Evolutionary conservation across 2,113 vertebrate species (phyloP).

Genomic region (Speoplatyrhinus poulsoni): DNA sequence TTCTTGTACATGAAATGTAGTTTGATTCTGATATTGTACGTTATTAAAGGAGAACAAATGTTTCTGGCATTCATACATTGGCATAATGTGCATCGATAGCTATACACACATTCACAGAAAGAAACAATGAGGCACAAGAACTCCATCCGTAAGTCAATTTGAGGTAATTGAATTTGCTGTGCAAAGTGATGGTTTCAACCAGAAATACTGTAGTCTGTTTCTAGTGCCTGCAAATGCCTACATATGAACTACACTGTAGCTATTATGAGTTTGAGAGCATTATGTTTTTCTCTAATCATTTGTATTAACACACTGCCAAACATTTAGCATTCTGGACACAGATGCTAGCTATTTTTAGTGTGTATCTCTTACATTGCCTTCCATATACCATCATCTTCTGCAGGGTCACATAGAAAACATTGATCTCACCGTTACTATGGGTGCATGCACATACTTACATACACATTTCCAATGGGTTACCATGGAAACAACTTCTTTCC

Average conservation of each 20-base stretch:
- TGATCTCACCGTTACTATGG: conserved; percentile 53
- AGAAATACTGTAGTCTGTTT: conserved; percentile 8
- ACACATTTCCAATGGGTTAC: conserved; percentile 44
- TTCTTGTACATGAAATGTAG: no score
- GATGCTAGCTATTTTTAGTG: no score
- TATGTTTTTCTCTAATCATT: background rate
- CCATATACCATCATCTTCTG: conserved; percentile 38
- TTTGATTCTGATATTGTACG: no score
- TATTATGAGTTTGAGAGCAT: no score
- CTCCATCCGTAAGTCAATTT: conserved; percentile 14
- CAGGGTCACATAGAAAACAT: conserved; percentile 47
- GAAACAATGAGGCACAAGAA: background rate
- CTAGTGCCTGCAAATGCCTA: conserved; percentile 16
- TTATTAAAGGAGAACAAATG: no score
- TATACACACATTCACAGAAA: background rate
- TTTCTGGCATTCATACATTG: no score
- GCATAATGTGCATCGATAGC: conserved; percentile 10
- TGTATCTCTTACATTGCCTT: conserved; percentile 42
- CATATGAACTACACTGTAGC: no score
- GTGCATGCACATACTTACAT: background rate
- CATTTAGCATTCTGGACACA: conserved; percentile 28
- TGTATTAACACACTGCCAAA: conserved; percentile 7
- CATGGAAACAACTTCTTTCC: conserved; percentile 51
- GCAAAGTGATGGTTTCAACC: conserved; percentile 31
- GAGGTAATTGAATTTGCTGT: background rate